phyloP scores from a whole-genome alignment of 2,797 vertebrate species.

The Euthynnus affinis region DNA sequence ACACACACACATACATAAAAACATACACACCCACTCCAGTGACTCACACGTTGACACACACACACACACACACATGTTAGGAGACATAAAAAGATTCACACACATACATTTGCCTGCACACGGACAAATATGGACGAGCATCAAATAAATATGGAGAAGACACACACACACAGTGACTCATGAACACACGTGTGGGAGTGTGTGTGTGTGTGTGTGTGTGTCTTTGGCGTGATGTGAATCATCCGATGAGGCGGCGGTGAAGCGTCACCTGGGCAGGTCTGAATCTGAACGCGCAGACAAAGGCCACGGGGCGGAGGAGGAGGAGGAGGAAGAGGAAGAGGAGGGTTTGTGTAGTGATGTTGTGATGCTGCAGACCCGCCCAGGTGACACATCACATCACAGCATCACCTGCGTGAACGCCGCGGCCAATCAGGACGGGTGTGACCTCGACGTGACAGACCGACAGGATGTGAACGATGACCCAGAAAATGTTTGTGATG shows the following conservation, averaged over 20 bases:
- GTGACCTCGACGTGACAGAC: neutral
- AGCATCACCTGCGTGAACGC: neutral
- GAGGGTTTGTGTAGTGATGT: slow-evolving; percentile 21
- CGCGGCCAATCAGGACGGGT: neutral
- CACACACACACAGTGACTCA: slow-evolving; percentile 66
- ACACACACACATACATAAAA: slow-evolving; percentile 38
- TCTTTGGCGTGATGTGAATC: slow-evolving; percentile 10
- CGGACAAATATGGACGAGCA: slow-evolving; percentile 61
- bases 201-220: slow-evolving; percentile 10
- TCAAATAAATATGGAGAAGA: slow-evolving; percentile 74
- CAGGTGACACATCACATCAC: slow-evolving; percentile 21
- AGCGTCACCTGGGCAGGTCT: slow-evolving; percentile 54
- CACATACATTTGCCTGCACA: slow-evolving; percentile 34
- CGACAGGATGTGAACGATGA: neutral
- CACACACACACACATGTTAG: slow-evolving; percentile 25
- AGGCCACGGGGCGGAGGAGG: neutral
- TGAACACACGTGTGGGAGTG: slow-evolving; percentile 3
- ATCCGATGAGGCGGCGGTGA: neutral
- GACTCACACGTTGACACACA: slow-evolving; percentile 37
- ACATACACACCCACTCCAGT: slow-evolving; percentile 39
- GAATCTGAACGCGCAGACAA: slow-evolving; percentile 9
- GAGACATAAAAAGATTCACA: slow-evolving; percentile 43
- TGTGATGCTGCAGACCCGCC: slow-evolving; percentile 16
- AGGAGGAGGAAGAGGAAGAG: too few species aligned
- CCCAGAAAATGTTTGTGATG: neutral